phyloP scores from a whole-genome alignment of 2,888 invertebrate species.

The Cybosia mesomella region DNA sequence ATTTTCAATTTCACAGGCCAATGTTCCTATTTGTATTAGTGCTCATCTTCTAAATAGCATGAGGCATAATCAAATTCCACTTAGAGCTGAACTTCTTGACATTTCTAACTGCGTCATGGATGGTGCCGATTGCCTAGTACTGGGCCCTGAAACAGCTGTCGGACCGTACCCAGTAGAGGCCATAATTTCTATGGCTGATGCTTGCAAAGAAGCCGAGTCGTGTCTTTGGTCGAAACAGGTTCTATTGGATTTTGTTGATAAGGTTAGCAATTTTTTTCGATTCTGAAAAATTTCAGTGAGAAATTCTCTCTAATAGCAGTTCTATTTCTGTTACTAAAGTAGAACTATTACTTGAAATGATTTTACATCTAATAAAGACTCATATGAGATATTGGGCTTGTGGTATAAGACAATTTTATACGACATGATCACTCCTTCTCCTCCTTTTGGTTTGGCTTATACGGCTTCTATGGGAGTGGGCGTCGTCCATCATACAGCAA shows the following conservation, averaged over 20 bases:
- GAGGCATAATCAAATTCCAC: conserved; percentile 67
- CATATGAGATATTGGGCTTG: too few relatives aligned
- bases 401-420: too few relatives aligned
- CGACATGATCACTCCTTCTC: too few relatives aligned
- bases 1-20: conserved; percentile 64
- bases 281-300: neutral
- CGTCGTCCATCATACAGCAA: too few relatives aligned
- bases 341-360: too few relatives aligned
- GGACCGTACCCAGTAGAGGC: conserved; percentile 87
- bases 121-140: conserved; percentile 90
- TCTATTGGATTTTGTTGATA: conserved; percentile 76
- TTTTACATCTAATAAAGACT: too few relatives aligned
- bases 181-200: conserved; percentile 74
- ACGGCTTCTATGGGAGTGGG: too few relatives aligned
- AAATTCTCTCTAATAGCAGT: neutral
- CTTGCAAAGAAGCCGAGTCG: conserved; percentile 90
- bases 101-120: conserved; percentile 92
- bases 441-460: too few relatives aligned
- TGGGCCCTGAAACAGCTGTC: conserved; percentile 90
- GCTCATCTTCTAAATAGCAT: conserved; percentile 75
- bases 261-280: conserved; percentile 53
- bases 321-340: neutral
- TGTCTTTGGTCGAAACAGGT: conserved; percentile 87
- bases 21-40: conserved; percentile 70
- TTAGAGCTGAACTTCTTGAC: conserved; percentile 89